Percentiles rank a stretch among this genome's conserved stretches.
These are phyloP conservation scores for Telmatochromis brachygnathus DNA, from an alignment of 2,113 vertebrate genomes.

Conservation along the genomic window DNA sequence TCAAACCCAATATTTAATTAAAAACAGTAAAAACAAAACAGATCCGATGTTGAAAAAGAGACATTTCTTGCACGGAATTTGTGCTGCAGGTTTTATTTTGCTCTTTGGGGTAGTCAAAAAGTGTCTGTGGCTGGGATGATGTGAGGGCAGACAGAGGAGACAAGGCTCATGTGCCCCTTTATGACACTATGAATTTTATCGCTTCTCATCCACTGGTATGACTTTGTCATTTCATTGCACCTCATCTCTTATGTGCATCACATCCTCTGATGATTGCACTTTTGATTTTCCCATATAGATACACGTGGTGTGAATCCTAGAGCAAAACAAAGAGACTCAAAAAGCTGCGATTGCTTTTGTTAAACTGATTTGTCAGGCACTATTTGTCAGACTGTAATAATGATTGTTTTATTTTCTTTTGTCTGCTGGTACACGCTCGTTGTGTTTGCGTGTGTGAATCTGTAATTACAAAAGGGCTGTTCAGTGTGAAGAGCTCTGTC, in stretches of 20 bases:
- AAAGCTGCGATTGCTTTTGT: background rate
- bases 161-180: background rate
- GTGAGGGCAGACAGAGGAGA: background rate
- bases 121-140: background rate
- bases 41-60: background rate
- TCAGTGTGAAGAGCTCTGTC: slow-evolving; percentile 19
- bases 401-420: background rate
- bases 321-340: background rate
- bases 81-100: background rate
- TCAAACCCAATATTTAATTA: background rate
- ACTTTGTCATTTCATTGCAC: slow-evolving; percentile 32
- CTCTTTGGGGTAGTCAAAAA: background rate
- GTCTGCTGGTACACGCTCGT: background rate
- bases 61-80: background rate
- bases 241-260: slow-evolving; percentile 24
- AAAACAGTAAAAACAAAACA: background rate
- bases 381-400: background rate
- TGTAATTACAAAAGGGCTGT: slow-evolving; percentile 17
- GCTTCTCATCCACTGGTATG: background rate
- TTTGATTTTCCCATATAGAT: background rate
- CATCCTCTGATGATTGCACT: slow-evolving; percentile 1
- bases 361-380: background rate
- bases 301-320: background rate
- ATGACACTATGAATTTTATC: background rate
- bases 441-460: background rate